Conservation (phyloP, 1,140 invertebrate genomes). For the Bombus huntii region DNA sequence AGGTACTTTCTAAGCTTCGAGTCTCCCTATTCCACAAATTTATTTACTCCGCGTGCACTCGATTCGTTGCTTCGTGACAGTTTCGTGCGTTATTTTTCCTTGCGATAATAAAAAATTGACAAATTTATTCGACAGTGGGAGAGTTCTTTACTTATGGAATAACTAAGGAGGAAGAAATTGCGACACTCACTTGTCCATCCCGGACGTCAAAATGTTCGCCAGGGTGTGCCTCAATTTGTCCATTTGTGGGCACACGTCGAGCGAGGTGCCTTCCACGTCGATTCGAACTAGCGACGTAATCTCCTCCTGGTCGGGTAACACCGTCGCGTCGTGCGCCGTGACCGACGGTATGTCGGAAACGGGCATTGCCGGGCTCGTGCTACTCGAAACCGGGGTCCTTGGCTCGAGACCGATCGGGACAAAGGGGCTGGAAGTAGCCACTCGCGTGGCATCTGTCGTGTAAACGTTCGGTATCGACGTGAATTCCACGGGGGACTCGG, state of each 20-base stretch:
- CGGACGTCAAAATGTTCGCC: constrained; percentile 66
- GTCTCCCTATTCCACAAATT: not conserved
- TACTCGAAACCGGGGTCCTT: not conserved
- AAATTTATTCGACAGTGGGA: too few species aligned
- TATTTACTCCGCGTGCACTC: not conserved
- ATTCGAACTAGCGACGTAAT: constrained; percentile 73
- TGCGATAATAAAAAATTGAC: too few species aligned
- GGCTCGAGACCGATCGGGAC: constrained; percentile 2
- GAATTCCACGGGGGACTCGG: not conserved
- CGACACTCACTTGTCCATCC: constrained; percentile 70
- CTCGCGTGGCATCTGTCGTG: not conserved
- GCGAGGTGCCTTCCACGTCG: constrained; percentile 70
- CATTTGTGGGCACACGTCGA: constrained; percentile 72
- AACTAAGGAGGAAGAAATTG: not conserved
- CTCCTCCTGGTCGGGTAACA: constrained; percentile 56
- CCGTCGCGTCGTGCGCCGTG: constrained; percentile 38
- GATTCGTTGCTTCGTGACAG: too few species aligned
- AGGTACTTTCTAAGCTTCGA: not conserved
- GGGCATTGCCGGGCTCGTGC: not conserved
- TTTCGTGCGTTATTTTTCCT: not conserved
- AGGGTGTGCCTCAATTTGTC: constrained; percentile 64
- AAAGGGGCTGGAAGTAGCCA: not conserved
- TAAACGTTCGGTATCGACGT: not conserved
- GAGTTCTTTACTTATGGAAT: not conserved
- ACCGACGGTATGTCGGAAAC: constrained; percentile 33